Percentiles rank a stretch among this genome's conserved stretches.
These are phyloP conservation scores for Acromyrmex echinatior DNA, from an alignment of 1,140 invertebrate species.

Conservation along the genomic window DNA sequence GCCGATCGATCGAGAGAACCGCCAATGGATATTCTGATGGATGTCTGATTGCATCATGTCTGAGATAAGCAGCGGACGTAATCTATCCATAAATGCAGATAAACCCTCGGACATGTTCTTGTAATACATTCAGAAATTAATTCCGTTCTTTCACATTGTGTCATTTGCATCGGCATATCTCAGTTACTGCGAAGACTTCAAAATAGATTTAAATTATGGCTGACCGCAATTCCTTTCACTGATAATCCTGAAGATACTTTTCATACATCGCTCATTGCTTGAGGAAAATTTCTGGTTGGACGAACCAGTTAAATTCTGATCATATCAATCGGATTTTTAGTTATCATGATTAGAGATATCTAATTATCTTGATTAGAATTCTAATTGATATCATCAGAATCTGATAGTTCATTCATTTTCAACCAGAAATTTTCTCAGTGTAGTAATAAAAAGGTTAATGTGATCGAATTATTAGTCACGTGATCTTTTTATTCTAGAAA, in stretches of 20 bases:
- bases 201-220: background rate
- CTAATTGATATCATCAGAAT: too few relatives aligned
- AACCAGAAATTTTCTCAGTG: too few relatives aligned
- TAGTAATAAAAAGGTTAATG: too few relatives aligned
- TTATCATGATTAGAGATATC: too few relatives aligned
- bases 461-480: too few relatives aligned
- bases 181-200: background rate
- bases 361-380: too few relatives aligned
- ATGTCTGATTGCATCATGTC: conserved; percentile 25
- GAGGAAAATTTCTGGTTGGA: too few relatives aligned
- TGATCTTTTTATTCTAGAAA: too few relatives aligned
- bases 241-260: background rate
- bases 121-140: background rate
- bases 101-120: background rate
- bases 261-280: too few relatives aligned
- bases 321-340: too few relatives aligned
- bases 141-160: background rate
- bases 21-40: background rate
- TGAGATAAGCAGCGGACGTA: background rate
- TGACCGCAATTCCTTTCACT: background rate
- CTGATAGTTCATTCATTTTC: too few relatives aligned
- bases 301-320: too few relatives aligned
- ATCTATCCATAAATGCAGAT: background rate
- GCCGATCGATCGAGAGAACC: background rate
- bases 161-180: background rate